Base-by-base conservation (phyloP, 2,797 vertebrate species). In the Pipistrellus kuhlii region DNA sequence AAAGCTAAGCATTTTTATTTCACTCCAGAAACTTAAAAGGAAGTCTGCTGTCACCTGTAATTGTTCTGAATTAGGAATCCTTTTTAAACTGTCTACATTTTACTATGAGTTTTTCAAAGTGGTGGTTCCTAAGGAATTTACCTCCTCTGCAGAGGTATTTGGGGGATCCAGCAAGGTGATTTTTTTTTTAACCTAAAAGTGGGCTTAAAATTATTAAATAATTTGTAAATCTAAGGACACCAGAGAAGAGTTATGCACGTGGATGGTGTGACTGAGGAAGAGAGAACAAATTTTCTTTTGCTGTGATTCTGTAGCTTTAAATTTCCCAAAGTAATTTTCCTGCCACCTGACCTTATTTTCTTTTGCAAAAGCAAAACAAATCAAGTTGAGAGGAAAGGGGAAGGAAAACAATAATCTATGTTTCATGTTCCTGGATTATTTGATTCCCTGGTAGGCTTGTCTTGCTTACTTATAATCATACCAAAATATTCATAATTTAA, bases 401-500 rank as follows among this genome's bases (percentile, higher is more conserved):
- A 88, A 83, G 72, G 57, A 94, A 96, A 95, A 97, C 85, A 96
- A 96, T 97, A 95, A 96, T 94, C 82, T 93, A 75, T 97, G 95
- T 96, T 96, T 94, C 92, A 92, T 93, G 62, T 95, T 96, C 72
- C 76, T 85, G 85, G 96, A 95, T 97, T 96, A 95, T 97, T 94
- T 93, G 92, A 94, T 96, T 96, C 93, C 94, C 85, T 95, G 55
- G 88, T 96, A 94, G 62, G 82, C 78, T 90, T 96, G 90, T 77
- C 96, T 96, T 77, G 68, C 86, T 96, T 97, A 95, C 91, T 97
- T 97, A 95, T 93, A 96, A 97, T 95, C 94, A 97, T 92, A 96
- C 55, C 95, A 96, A 96, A 96, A 95, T 97, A 97, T 95, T 95
- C 97, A 97, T 97, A 92, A 97, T 97, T 97, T 96, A 81, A 94